phyloP scores from a whole-genome alignment of 2,113 vertebrate genomes.

The Mirza zaza region DNA sequence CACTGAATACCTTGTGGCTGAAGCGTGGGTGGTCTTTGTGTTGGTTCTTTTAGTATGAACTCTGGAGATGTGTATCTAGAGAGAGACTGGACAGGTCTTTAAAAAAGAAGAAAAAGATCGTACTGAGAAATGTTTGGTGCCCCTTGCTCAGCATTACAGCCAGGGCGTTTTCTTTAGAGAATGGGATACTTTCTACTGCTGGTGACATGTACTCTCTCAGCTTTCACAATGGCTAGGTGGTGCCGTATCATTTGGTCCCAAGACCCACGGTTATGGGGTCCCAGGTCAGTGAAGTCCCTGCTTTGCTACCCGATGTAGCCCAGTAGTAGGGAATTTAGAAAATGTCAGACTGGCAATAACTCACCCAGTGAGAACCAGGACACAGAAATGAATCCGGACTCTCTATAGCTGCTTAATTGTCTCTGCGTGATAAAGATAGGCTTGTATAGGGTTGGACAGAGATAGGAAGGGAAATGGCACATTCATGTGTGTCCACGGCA shows the following conservation, averaged over 20 bases:
- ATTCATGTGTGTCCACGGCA: constrained; percentile 10
- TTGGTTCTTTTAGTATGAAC: constrained; percentile 33
- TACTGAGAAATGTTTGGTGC: not conserved
- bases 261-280: not conserved
- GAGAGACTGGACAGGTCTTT: not conserved
- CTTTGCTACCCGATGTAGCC: not conserved
- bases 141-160: not conserved
- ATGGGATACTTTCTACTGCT: constrained; percentile 33
- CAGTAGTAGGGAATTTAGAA: constrained; percentile 18
- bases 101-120: not conserved
- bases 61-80: not conserved
- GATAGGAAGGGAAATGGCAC: not conserved
- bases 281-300: not conserved
- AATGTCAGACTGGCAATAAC: constrained; percentile 29
- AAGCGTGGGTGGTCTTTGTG: constrained; percentile 12
- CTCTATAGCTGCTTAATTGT: constrained; percentile 69
- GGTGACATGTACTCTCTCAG: not conserved
- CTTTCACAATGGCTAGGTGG: constrained; percentile 44
- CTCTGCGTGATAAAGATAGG: constrained; percentile 67
- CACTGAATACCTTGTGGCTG: not conserved
- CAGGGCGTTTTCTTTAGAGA: constrained; percentile 51
- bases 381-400: constrained; percentile 9
- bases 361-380: constrained; percentile 37
- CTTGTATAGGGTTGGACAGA: constrained; percentile 49
- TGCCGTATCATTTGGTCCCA: not conserved